Percentiles rank a stretch among this genome's conserved stretches.
Evolutionary conservation across 2,113 vertebrate genomes (phyloP).

Genomic region (Alexandromys fortis): DNA sequence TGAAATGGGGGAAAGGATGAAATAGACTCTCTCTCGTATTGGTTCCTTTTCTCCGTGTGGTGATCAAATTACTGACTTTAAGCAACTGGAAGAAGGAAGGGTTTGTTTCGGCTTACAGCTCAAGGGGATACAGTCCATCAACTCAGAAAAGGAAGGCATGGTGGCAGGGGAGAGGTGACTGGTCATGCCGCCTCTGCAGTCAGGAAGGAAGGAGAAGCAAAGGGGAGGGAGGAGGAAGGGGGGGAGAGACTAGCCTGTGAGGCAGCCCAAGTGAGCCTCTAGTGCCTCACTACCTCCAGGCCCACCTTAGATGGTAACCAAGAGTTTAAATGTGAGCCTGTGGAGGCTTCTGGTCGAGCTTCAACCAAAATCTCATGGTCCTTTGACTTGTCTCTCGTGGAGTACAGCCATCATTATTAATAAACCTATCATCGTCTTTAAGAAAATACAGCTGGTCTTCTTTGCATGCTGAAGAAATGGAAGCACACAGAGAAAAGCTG

Average conservation of each 20-base stretch:
- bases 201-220: background rate
- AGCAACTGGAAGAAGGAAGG: background rate
- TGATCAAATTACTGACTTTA: background rate
- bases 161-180: background rate
- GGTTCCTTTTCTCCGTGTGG: background rate
- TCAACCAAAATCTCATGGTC: background rate
- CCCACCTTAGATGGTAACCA: background rate
- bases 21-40: background rate
- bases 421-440: background rate
- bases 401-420: background rate
- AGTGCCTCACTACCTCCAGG: background rate
- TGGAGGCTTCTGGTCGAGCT: background rate
- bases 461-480: background rate
- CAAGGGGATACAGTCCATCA: background rate
- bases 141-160: background rate
- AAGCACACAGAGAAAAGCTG: background rate
- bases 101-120: background rate
- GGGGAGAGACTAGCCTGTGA: background rate
- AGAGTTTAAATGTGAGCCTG: background rate
- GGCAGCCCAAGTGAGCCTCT: background rate
- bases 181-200: background rate
- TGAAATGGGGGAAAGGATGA: background rate
- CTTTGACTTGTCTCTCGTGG: background rate
- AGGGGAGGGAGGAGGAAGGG: background rate
- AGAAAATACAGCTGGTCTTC: background rate